Percentiles rank a stretch among this genome's conserved stretches.
These are phyloP conservation scores for Mesocricetus auratus DNA, from an alignment of 2,113 vertebrate genomes.

Conservation along the genomic window DNA sequence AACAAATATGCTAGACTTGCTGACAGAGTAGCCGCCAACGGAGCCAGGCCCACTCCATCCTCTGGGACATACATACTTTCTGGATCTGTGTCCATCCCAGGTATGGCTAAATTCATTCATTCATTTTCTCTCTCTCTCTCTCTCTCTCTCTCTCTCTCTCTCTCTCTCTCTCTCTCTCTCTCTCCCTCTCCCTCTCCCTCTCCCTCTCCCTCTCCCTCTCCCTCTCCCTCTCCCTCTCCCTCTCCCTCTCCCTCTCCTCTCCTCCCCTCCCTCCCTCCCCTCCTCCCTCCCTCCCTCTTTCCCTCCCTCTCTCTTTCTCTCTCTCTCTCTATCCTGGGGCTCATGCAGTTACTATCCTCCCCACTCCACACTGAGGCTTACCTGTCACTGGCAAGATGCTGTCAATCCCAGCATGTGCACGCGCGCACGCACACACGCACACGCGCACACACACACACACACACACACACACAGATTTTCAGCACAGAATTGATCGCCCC, in stretches of 20 bases:
- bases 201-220: neutral
- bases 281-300: neutral
- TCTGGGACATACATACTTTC: accelerated
- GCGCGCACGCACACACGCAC: no score
- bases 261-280: neutral
- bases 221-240: neutral
- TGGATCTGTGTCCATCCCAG: neutral
- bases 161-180: neutral
- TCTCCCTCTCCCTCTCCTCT: neutral
- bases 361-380: neutral
- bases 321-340: neutral
- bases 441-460: no score
- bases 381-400: neutral
- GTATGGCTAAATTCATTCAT: neutral
- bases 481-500: neutral
- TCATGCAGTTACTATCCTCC: neutral
- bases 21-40: neutral
- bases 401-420: no score
- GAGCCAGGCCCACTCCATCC: neutral
- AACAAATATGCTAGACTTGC: neutral
- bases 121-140: neutral
- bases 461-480: no score
- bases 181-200: neutral
- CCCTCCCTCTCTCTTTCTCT: neutral
- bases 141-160: no score